These are phyloP conservation scores for Poeciliopsis prolifica DNA, from an alignment of 2,113 vertebrate species.

Conservation along the genomic window DNA sequence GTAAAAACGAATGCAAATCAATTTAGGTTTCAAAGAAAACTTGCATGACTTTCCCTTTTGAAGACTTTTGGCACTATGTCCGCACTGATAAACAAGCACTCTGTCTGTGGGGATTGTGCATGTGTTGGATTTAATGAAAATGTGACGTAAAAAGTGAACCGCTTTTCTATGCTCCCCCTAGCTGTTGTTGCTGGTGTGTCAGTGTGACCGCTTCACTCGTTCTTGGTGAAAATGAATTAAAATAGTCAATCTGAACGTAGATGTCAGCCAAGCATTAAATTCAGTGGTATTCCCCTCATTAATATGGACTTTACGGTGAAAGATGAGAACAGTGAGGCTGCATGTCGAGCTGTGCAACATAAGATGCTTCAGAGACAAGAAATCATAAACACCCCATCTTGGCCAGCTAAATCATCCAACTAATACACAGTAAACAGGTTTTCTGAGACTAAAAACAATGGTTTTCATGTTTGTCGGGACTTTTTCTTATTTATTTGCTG, in stretches of 20 bases:
- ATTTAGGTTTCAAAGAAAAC: not conserved
- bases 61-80: constrained; percentile 1
- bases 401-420: not conserved
- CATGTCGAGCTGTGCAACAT: constrained; percentile 53
- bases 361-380: constrained; percentile 15
- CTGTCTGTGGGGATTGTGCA: constrained; percentile 14
- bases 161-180: not conserved
- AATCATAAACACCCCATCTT: not conserved
- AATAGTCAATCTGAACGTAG: not conserved
- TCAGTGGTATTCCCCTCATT: constrained; percentile 63
- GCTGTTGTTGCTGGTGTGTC: constrained; percentile 16
- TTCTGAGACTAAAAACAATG: not conserved
- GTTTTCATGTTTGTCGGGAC: not conserved
- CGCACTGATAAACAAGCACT: not conserved
- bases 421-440: too few species aligned
- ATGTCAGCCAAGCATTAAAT: constrained; percentile 19
- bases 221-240: not conserved
- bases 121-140: constrained; percentile 5
- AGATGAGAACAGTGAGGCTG: constrained; percentile 36
- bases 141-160: not conserved
- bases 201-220: constrained; percentile 26
- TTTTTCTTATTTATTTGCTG: not conserved
- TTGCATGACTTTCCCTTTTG: not conserved
- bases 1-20: not conserved
- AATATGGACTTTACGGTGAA: constrained; percentile 39